Base-by-base conservation (phyloP, 2,797 vertebrate genomes). In the Poecile montanus region DNA sequence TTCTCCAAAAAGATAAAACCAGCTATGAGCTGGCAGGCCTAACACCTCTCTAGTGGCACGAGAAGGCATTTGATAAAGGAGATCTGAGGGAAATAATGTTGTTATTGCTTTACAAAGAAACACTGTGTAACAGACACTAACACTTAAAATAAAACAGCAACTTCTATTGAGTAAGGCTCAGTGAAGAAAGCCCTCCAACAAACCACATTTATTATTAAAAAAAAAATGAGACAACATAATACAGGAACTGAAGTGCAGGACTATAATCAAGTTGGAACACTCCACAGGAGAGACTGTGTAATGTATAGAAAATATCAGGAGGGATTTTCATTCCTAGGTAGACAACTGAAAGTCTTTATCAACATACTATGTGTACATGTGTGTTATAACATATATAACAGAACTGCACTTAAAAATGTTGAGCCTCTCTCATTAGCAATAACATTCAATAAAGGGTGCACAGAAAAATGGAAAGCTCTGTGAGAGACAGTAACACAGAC, bases 11-110 rank as follows among this genome's bases (percentile, higher is more conserved):
- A 72, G 21, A 45, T 7, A 75, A 91, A 92, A 38, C 2, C n/a
- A 79, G 25, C 16, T 9, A 36, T 6, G 54, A 75, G 45, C 20
- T 50, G 36, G 21, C 6, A 65, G 42, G 77, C 21, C 51, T 32
- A 47, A 61, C 8, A n/a, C 26, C 22, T 71, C 60, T 51, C n/a
- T 11, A 50, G 17, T 0, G 7, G n/a, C 3, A 3, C 5, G 15
- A 75, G 19, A 54, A 88, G 27, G 25, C 18, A 58, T 36, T 61
- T 51, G 54, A 72, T 16, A 65, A 71, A 71, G 53, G 23, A 50
- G 16, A 63, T 63, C 32, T 16, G 21, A 82, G 53, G 34, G 32
- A 78, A 87, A 68, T 21, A 53, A 53, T 10, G 19, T 70, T 78
- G 21, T 6, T 61, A 57, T 4, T 50, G 34, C n/a, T 72, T 72